Conservation (phyloP, 2,113 vertebrate genomes). For the Dascyllus trimaculatus region DNA sequence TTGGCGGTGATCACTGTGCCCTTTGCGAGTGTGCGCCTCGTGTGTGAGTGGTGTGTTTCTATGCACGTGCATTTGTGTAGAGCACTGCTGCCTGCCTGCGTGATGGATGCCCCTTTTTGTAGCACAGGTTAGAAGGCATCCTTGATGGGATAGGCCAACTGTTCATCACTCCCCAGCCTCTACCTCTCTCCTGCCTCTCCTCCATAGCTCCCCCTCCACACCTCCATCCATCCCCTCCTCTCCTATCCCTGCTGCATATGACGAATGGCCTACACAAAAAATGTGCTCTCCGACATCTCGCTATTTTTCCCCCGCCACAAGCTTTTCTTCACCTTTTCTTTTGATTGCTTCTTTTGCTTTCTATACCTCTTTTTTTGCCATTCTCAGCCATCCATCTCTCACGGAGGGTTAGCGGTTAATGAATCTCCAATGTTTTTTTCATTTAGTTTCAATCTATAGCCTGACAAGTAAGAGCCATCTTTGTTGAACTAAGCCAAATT, state of each 20-base stretch:
- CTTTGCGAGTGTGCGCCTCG: conserved; percentile 38
- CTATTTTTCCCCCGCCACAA: conserved; percentile 48
- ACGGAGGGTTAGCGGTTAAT: conserved; percentile 59
- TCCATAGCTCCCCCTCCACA: not conserved
- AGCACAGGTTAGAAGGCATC: conserved; percentile 83
- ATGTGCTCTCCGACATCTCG: conserved; percentile 54
- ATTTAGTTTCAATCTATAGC: conserved; percentile 63
- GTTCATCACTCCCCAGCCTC: conserved; percentile 74
- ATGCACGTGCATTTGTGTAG: conserved; percentile 60
- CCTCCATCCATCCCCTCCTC: conserved; percentile 51
- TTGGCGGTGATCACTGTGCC: conserved; percentile 46
- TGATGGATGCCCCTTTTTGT: conserved; percentile 81
- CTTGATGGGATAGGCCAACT: conserved; percentile 81
- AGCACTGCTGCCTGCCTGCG: conserved; percentile 40
- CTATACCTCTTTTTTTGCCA: conserved; percentile 44
- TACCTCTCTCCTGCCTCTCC: conserved; percentile 40
- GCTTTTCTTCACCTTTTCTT: conserved; percentile 64
- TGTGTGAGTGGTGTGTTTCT: conserved; percentile 52
- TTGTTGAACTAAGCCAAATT: conserved; percentile 66
- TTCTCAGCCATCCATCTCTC: conserved; percentile 59
- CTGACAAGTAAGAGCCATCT: conserved; percentile 42
- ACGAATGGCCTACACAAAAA: conserved; percentile 73
- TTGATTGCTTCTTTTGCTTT: conserved; percentile 67
- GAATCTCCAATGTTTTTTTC: conserved; percentile 69
- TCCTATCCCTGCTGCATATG: conserved; percentile 64